These are phyloP conservation scores for Zhuqinia jingwanae DNA, from an alignment of 2,888 invertebrate genomes.

Conservation along the genomic window DNA sequence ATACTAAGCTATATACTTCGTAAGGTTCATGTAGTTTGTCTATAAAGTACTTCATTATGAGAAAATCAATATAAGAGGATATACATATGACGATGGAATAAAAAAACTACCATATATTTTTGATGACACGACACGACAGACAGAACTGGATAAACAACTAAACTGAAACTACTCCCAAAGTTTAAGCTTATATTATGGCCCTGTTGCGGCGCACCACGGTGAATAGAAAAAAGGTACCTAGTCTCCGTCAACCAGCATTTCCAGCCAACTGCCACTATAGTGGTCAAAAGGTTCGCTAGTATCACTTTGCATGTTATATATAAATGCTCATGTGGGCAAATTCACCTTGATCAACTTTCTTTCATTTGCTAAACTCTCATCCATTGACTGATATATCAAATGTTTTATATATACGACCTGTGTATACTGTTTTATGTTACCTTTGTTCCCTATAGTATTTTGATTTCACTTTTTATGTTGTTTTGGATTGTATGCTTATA, in stretches of 20 bases:
- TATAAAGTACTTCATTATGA: background rate
- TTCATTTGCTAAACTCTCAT: background rate
- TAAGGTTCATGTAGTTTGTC: background rate
- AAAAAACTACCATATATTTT: background rate
- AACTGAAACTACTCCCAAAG: background rate
- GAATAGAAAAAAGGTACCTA: background rate
- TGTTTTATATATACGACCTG: too few relatives aligned
- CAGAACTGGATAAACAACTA: conserved; percentile 13
- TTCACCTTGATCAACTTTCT: conserved; percentile 53
- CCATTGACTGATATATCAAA: background rate
- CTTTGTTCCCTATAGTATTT: too few relatives aligned
- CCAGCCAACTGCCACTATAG: background rate
- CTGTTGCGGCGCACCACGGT: conserved; percentile 57
- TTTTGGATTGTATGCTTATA: too few relatives aligned
- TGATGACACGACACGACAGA: conserved; percentile 35
- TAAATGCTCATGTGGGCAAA: background rate
- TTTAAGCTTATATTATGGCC: conserved; percentile 20
- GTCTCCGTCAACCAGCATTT: conserved; percentile 2
- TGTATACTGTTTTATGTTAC: too few relatives aligned
- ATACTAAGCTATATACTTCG: background rate
- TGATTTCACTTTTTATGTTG: too few relatives aligned
- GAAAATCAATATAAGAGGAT: conserved; percentile 42
- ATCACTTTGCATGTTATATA: background rate
- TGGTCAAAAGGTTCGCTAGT: background rate
- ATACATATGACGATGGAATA: background rate